Evolutionary conservation across 1,140 invertebrate genomes (phyloP), one percentile per base, ranked within the genome.

Genomic region (Heliconius hermathena): DNA sequence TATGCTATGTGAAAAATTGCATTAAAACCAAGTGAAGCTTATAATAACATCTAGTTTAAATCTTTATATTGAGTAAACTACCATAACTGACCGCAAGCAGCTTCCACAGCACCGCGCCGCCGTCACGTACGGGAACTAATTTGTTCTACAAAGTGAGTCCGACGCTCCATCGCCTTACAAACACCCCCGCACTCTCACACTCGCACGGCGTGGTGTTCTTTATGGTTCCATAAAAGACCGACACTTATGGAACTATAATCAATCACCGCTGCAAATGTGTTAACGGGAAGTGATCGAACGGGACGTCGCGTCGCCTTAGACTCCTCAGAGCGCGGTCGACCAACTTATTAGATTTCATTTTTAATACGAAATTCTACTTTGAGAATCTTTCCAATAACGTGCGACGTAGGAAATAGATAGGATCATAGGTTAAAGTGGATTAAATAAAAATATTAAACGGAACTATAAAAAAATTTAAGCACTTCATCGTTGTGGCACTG

Each of bases 371-470:
- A 29, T n/a, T 66, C 11, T 16, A 66, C 60, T 26, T 66, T 66
- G 60, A 66, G 60, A 66, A 66, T 66, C 13, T 66, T 29, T 66
- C 26, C 60, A 26, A 66, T 66, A 66, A 29, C 60, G 60, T 66
- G 60, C 8, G 22, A 18, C 4, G 16, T 66, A 66, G 22, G 16
- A 66, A 26, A 60, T 60, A n/a, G 57, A 22, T 60, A 60, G n/a
- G 57, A 60, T 26, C 60, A 66, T 16, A 66, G 60, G 60, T 66
- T 66, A 66, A 66, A 66, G 9, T 29, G 26, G 26, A 26, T 66
- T 29, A 29, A 66, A 66, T 5, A 11, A 29, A 29, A 29, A 29
- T 29, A 57, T 57, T 57, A 57, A 29, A 29, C 22, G 5, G 4
- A 16, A 29, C 3, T 6, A 36, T 57, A 22, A 8, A 8, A 57